A percentile compares a stretch with the other conserved stretches of the same genome.
phyloP scores from a whole-genome alignment of 2,113 vertebrate genomes.

The Protobothrops mucrosquamatus region DNA sequence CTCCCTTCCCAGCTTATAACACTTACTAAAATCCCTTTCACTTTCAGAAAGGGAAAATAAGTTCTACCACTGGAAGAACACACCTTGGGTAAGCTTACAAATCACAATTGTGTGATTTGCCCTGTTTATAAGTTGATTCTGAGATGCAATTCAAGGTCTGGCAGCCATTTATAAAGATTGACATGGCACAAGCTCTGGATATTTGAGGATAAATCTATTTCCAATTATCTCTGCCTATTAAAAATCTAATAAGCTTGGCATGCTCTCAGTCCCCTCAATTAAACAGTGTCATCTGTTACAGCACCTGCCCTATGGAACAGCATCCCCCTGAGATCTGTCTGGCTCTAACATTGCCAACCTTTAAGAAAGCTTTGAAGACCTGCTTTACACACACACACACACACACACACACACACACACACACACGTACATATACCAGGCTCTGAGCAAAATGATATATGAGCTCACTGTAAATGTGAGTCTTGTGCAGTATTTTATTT shows the following conservation, averaged over 20 bases:
- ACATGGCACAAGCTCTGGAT: not conserved
- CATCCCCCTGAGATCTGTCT: not conserved
- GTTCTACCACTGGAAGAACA: not conserved
- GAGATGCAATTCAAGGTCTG: not conserved
- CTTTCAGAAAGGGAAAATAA: not conserved
- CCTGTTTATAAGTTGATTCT: not conserved
- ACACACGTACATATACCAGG: not conserved
- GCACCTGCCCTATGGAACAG: not conserved
- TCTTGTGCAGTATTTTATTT: not conserved
- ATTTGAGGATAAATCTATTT: not conserved
- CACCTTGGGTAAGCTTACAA: not conserved
- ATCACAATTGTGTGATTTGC: not conserved
- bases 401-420: fast-evolving
- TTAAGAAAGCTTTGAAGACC: not conserved
- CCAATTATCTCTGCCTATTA: not conserved
- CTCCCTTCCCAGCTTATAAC: not conserved
- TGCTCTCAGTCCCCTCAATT: not conserved
- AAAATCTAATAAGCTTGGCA: not conserved
- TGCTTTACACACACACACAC: not conserved
- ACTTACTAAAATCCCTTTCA: not conserved
- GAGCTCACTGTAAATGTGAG: not conserved
- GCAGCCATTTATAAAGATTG: not conserved
- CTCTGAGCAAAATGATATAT: not conserved
- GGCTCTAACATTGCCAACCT: not conserved
- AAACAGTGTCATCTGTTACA: not conserved